Percentiles rank a stretch among this genome's conserved stretches.
phyloP scores from a whole-genome alignment of 2,888 invertebrate genomes.

The Hoplodrina ambigua region DNA sequence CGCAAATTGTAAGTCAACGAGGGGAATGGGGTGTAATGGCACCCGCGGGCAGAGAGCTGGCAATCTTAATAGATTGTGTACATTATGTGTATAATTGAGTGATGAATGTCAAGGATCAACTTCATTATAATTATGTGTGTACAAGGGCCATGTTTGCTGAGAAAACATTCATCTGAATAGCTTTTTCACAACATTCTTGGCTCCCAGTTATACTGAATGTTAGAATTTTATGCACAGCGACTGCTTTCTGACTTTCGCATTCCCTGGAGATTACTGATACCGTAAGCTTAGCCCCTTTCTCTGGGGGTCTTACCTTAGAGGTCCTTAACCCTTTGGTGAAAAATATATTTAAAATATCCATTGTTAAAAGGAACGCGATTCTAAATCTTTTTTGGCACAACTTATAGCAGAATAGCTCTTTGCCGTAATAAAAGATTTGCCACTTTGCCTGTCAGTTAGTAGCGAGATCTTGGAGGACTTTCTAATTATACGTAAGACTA shows the following conservation, averaged over 20 bases:
- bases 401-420: background rate
- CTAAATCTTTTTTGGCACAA: background rate
- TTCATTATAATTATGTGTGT: constrained; percentile 8
- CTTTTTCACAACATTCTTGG: background rate
- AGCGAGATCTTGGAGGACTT: background rate
- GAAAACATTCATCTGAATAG: constrained; percentile 7
- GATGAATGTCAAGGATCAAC: constrained; percentile 34
- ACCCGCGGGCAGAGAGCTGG: constrained; percentile 36
- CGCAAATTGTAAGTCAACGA: constrained; percentile 52
- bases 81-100: constrained; percentile 29
- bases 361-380: constrained; percentile 8
- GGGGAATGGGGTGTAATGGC: constrained; percentile 28
- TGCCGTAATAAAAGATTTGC: background rate
- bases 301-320: background rate
- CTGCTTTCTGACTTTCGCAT: constrained; percentile 19
- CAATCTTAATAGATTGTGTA: constrained; percentile 43
- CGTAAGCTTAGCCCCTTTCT: constrained; percentile 19
- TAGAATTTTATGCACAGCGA: constrained; percentile 23
- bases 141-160: constrained; percentile 12
- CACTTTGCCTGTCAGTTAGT: background rate
- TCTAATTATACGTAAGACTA: background rate
- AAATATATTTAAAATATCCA: constrained; percentile 19
- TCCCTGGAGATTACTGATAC: constrained; percentile 36
- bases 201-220: background rate
- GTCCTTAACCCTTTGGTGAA: constrained; percentile 10